Percentiles rank a stretch among this genome's conserved stretches.
Evolutionary conservation across 2,888 invertebrate species (phyloP).

Genomic region (Malachius bipustulatus): DNA sequence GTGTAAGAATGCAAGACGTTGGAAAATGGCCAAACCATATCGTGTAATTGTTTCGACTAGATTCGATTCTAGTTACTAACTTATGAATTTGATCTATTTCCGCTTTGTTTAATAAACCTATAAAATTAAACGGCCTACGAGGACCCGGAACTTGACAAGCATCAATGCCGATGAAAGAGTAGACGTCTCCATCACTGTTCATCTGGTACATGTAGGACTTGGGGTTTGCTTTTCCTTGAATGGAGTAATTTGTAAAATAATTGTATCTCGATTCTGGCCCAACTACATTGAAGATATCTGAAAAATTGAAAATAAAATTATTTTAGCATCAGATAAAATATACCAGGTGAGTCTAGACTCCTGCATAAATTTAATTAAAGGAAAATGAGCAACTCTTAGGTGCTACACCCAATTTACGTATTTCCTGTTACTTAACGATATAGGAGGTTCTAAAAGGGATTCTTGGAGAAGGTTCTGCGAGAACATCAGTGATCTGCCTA

Average conservation of each 20-base stretch:
- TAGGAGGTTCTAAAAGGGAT: too few relatives aligned
- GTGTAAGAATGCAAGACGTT: slow-evolving; percentile 67
- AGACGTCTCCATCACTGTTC: slow-evolving; percentile 46
- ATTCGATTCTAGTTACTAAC: slow-evolving; percentile 44
- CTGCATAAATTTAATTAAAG: too few relatives aligned
- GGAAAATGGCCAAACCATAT: slow-evolving; percentile 88
- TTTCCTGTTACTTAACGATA: too few relatives aligned
- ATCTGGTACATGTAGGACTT: slow-evolving; percentile 62
- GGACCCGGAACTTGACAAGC: slow-evolving; percentile 80
- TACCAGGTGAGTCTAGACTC: too few relatives aligned
- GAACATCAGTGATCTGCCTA: too few relatives aligned
- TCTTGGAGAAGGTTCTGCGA: too few relatives aligned
- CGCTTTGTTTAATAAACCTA: slow-evolving; percentile 54
- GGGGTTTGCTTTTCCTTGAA: slow-evolving; percentile 57
- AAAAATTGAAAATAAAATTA: slow-evolving; percentile 27
- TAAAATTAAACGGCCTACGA: slow-evolving; percentile 80
- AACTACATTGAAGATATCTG: slow-evolving; percentile 83
- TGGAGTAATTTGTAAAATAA: slow-evolving; percentile 65
- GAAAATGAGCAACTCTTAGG: too few relatives aligned
- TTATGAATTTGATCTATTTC: slow-evolving; percentile 47
- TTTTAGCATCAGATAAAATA: too few relatives aligned
- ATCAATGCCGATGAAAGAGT: slow-evolving; percentile 78
- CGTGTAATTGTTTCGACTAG: slow-evolving; percentile 44
- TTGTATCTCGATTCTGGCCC: slow-evolving; percentile 56
- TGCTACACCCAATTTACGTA: too few relatives aligned